Percentiles rank a stretch among this genome's conserved stretches.
phyloP scores from a whole-genome alignment of 1,140 invertebrate genomes.

The Drosophila asahinai region DNA sequence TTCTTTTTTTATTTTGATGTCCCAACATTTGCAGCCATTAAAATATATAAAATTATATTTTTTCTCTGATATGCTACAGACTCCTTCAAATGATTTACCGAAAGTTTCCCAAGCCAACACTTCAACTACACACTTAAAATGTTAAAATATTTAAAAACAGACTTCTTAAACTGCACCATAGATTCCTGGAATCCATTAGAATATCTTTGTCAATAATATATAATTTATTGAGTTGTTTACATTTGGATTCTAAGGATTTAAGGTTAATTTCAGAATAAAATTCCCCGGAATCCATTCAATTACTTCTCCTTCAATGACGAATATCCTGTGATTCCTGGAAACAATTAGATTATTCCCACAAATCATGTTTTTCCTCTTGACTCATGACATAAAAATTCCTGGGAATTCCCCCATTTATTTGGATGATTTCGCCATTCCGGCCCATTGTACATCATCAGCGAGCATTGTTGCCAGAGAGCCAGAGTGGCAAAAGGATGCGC shows the following conservation, averaged over 20 bases:
- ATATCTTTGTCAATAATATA: background rate
- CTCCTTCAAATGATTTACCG: too few relatives aligned
- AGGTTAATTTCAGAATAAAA: background rate
- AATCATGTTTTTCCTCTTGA: background rate
- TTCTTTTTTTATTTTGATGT: too few relatives aligned
- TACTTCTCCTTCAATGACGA: background rate
- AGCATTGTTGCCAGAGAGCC: conserved; percentile 49
- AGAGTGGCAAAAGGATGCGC: conserved; percentile 59
- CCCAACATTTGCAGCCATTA: too few relatives aligned
- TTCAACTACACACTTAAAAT: too few relatives aligned
- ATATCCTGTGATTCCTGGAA: background rate
- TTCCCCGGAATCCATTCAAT: background rate
- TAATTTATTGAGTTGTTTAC: background rate
- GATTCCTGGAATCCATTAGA: background rate
- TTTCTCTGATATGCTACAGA: too few relatives aligned
- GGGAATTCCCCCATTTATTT: conserved; percentile 11
- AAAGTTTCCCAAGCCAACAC: too few relatives aligned
- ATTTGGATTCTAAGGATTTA: background rate
- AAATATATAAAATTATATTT: too few relatives aligned
- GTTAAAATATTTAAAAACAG: too few relatives aligned
- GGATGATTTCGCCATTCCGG: conserved; percentile 6
- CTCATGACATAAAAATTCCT: background rate
- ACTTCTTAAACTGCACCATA: too few relatives aligned
- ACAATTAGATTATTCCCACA: background rate
- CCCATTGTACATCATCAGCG: conserved; percentile 60